A percentile compares a stretch with the other conserved stretches of the same genome.
phyloP scores from a whole-genome alignment of 2,797 vertebrate species.

The Micromesistius poutassou region DNA sequence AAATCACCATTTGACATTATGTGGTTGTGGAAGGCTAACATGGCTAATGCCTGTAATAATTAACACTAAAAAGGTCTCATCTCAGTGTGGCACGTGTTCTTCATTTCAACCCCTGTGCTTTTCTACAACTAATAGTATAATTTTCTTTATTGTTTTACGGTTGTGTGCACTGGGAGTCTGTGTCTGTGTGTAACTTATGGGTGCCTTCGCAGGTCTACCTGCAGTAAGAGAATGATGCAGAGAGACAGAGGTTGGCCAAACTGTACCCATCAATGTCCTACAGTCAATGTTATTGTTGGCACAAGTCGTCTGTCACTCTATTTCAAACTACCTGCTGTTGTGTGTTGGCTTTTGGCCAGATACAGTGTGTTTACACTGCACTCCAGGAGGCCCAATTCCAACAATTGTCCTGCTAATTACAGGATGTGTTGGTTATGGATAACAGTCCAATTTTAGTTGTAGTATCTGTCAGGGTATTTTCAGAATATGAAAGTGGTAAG shows the following conservation, averaged over 20 bases:
- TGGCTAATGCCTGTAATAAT: background rate
- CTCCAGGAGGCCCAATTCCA: background rate
- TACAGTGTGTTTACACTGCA: background rate
- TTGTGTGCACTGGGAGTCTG: background rate
- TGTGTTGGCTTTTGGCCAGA: background rate
- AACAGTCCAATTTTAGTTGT: background rate
- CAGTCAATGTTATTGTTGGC: background rate
- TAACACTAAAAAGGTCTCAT: background rate
- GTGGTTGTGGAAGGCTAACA: background rate
- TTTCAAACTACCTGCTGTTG: background rate
- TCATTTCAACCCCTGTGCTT: conserved; percentile 34
- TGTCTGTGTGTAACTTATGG: background rate
- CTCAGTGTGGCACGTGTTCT: background rate
- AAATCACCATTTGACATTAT: background rate
- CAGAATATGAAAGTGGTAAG: background rate
- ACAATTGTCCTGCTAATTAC: background rate
- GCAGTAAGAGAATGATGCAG: background rate
- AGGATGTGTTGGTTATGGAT: background rate
- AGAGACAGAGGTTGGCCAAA: background rate
- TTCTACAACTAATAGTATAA: background rate
- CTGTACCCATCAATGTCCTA: background rate
- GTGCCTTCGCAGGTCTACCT: background rate
- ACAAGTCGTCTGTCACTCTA: background rate
- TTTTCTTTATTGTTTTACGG: background rate
- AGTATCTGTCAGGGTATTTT: background rate